Percentiles rank a stretch among this genome's conserved stretches.
phyloP scores from a whole-genome alignment of 2,888 invertebrate genomes.

The Athalia cordata region DNA sequence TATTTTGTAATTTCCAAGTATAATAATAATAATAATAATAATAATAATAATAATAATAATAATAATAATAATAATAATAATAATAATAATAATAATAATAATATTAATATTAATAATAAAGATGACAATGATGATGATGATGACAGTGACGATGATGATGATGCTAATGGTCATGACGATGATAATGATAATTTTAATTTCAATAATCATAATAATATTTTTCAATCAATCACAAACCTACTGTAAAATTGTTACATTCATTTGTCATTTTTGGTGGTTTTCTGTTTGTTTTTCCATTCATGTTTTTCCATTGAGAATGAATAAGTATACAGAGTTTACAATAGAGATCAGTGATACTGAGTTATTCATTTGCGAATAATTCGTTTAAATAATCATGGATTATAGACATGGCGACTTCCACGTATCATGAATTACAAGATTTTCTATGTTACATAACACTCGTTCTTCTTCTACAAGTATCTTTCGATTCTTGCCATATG shows the following conservation, averaged over 20 bases:
- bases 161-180: conserved; percentile 18
- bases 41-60: conserved; percentile 30
- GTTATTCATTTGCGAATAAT: conserved; percentile 49
- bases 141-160: conserved; percentile 1
- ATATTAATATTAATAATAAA: conserved; percentile 24
- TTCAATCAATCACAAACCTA: conserved; percentile 66
- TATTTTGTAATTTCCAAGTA: conserved; percentile 57
- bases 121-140: conserved; percentile 41
- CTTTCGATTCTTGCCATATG: neutral
- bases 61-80: conserved; percentile 21
- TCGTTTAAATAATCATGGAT: conserved; percentile 36
- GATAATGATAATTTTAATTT: neutral
- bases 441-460: neutral
- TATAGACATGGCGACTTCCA: conserved; percentile 3
- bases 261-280: conserved; percentile 56
- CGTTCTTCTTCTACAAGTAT: neutral
- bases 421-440: neutral
- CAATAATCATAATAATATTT: conserved; percentile 54
- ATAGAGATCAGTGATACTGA: conserved; percentile 9
- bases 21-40: conserved; percentile 30
- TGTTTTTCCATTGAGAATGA: conserved; percentile 40
- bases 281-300: conserved; percentile 47
- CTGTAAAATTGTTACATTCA: conserved; percentile 64
- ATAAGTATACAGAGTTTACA: conserved; percentile 29
- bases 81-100: conserved; percentile 30